Evolutionary conservation across 2,113 vertebrate species (phyloP).

Genomic region (Solea senegalensis): DNA sequence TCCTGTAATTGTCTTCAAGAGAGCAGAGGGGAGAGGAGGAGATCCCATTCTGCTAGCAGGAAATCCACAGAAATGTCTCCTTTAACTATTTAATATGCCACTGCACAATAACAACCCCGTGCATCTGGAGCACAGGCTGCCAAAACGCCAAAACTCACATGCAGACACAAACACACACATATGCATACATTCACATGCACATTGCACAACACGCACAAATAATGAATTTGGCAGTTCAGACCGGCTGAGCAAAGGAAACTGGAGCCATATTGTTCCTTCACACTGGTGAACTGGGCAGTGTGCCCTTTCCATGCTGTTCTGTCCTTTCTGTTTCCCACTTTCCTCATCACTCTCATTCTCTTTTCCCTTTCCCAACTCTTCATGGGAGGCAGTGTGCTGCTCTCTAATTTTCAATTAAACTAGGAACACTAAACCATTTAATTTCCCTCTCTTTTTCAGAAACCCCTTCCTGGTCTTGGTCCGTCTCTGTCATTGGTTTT

Average conservation of each 20-base stretch:
- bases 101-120: constrained; percentile 83
- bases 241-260: constrained; percentile 69
- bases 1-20: constrained; percentile 76
- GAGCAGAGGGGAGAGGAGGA: constrained; percentile 80
- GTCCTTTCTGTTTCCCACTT: constrained; percentile 55
- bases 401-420: constrained; percentile 68
- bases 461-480: constrained; percentile 69
- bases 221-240: constrained; percentile 70
- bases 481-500: constrained; percentile 64
- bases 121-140: constrained; percentile 85
- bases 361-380: constrained; percentile 48
- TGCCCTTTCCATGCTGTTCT: constrained; percentile 71
- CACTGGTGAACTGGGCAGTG: constrained; percentile 68
- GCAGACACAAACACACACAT: constrained; percentile 29
- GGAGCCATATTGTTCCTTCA: constrained; percentile 73
- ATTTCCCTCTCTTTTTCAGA: constrained; percentile 73
- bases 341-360: constrained; percentile 53
- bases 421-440: constrained; percentile 58
- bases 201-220: constrained; percentile 43
- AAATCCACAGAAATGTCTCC: constrained; percentile 83
- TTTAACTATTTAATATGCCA: constrained; percentile 86
- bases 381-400: constrained; percentile 40
- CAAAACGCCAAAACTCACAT: constrained; percentile 58
- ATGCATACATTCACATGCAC: constrained; percentile 25
- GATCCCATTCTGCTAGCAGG: constrained; percentile 85